Percentiles rank a stretch among this genome's conserved stretches.
Conservation (phyloP, 2,888 invertebrate genomes). For the Norana najaformis region DNA sequence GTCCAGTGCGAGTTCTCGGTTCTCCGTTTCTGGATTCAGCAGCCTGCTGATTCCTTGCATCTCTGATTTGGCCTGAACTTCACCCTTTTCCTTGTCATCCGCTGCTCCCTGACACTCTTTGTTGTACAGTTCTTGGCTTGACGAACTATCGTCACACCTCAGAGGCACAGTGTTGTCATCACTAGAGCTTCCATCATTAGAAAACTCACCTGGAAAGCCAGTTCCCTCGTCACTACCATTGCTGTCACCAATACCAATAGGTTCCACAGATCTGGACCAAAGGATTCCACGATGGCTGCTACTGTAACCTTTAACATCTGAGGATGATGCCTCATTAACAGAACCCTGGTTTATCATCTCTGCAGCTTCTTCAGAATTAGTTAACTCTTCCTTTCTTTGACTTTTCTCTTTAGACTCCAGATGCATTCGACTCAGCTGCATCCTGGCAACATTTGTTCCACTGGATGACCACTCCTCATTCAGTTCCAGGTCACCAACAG, state of each 20-base stretch:
- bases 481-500: not conserved
- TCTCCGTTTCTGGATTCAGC: not conserved
- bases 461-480: constrained; percentile 8
- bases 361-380: not conserved
- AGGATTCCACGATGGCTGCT: not conserved
- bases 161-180: constrained; percentile 18
- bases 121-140: not conserved
- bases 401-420: not conserved
- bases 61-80: not conserved
- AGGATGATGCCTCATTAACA: not conserved
- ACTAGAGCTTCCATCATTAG: constrained; percentile 8
- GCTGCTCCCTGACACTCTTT: not conserved
- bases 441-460: not conserved
- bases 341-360: not conserved
- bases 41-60: not conserved
- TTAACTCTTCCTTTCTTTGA: not conserved
- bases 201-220: not conserved
- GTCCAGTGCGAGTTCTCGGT: not conserved
- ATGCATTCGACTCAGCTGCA: constrained; percentile 20
- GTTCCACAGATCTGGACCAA: constrained; percentile 19
- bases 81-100: not conserved
- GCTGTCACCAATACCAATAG: not conserved
- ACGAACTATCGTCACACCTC: not conserved
- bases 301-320: not conserved
- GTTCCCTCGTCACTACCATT: constrained; percentile 16